A percentile compares a stretch with the other conserved stretches of the same genome.
These are phyloP conservation scores for Athene noctua DNA, from an alignment of 2,113 vertebrate species.

Conservation along the genomic window DNA sequence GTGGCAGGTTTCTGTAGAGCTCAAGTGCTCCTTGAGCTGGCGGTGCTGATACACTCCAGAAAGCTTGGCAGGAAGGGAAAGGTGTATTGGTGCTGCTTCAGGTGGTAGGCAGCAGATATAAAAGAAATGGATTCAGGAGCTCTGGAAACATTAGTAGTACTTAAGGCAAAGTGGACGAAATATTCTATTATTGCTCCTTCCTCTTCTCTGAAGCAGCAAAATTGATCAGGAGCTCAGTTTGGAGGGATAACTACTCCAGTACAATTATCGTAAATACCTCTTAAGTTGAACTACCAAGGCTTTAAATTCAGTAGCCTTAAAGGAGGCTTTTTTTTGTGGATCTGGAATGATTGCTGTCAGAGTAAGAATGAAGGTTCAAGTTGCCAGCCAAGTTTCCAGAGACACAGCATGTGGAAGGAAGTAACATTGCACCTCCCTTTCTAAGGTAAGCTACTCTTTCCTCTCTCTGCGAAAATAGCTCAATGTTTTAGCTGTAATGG, in stretches of 20 bases:
- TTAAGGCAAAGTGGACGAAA: neutral
- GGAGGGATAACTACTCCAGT: neutral
- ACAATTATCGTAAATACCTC: neutral
- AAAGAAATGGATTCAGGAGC: neutral
- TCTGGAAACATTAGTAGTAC: neutral
- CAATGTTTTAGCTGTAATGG: neutral
- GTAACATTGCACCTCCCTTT: neutral
- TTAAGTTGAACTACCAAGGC: neutral
- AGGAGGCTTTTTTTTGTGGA: neutral
- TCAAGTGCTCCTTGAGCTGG: neutral
- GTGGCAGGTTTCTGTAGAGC: neutral
- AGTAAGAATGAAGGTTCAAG: neutral
- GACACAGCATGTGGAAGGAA: neutral
- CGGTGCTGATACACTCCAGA: neutral
- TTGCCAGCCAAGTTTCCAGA: neutral
- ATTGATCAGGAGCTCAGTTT: neutral
- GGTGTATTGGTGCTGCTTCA: neutral
- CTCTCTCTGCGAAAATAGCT: neutral
- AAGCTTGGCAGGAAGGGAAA: neutral
- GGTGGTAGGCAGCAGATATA: neutral
- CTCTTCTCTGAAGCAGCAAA: neutral
- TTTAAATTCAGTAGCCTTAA: neutral
- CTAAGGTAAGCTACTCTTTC: neutral
- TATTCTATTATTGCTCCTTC: neutral
- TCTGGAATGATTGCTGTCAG: neutral